Percentiles rank a stretch among this genome's conserved stretches.
These are phyloP conservation scores for Planococcus citri DNA, from an alignment of 1,140 invertebrate species.

Conservation along the genomic window DNA sequence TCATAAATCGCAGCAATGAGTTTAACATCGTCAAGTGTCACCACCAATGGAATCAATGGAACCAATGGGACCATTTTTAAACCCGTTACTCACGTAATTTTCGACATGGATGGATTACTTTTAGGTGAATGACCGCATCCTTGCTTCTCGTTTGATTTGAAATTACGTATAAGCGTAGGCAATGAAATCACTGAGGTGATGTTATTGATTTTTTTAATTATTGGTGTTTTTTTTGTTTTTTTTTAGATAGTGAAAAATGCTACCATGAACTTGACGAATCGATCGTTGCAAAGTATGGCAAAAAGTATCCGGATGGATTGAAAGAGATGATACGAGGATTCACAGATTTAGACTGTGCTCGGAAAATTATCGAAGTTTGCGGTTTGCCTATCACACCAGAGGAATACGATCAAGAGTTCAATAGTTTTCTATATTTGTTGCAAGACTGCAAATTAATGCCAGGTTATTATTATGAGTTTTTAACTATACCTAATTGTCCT, in stretches of 20 bases:
- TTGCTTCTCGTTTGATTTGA: neutral
- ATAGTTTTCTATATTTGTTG: neutral
- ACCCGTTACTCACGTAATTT: constrained; percentile 67
- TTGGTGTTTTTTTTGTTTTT: neutral
- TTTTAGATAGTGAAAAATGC: neutral
- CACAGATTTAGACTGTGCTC: neutral
- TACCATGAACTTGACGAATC: constrained; percentile 1
- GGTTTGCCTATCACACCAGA: neutral
- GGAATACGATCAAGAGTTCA: neutral
- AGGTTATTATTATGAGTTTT: too few species aligned
- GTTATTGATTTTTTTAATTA: neutral
- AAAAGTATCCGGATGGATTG: neutral
- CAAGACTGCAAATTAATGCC: neutral
- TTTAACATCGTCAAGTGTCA: too few species aligned
- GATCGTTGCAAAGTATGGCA: neutral
- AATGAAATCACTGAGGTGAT: too few species aligned
- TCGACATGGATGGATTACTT: constrained; percentile 70
- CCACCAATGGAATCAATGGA: neutral
- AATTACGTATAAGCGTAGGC: too few species aligned
- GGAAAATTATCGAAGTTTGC: constrained; percentile 3
- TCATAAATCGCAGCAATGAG: too few species aligned
- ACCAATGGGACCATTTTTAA: constrained; percentile 32
- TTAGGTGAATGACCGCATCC: constrained; percentile 43
- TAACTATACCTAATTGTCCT: too few species aligned
- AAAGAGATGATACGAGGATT: neutral